Percentiles rank a stretch among this genome's conserved stretches.
phyloP scores from a whole-genome alignment of 1,140 invertebrate species.

The Drosophila teissieri region DNA sequence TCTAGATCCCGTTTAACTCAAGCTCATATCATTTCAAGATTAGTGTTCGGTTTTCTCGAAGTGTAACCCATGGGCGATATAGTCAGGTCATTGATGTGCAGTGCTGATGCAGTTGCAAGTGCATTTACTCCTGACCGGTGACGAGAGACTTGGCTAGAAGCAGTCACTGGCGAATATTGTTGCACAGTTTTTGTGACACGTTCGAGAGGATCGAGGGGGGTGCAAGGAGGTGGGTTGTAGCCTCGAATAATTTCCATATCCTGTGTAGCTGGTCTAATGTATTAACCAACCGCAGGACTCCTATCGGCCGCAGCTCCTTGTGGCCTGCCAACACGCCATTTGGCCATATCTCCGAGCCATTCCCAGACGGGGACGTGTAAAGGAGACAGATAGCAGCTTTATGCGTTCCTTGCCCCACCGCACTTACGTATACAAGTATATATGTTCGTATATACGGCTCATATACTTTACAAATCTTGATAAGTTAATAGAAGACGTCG shows the following conservation, averaged over 20 bases:
- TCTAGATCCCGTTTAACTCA: too few relatives aligned
- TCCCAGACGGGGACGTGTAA: constrained; percentile 57
- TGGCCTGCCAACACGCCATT: constrained; percentile 73
- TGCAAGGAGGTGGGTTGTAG: not conserved
- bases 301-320: constrained; percentile 36
- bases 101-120: constrained; percentile 35
- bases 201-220: not conserved
- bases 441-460: constrained; percentile 43
- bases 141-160: constrained; percentile 19
- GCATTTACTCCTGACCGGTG: constrained; percentile 48
- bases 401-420: constrained; percentile 52
- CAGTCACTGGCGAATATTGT: constrained; percentile 5
- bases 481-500: constrained; percentile 69
- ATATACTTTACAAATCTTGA: constrained; percentile 83
- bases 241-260: constrained; percentile 49
- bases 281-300: constrained; percentile 28
- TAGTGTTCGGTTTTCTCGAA: not conserved
- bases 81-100: constrained; percentile 27
- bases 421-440: not conserved
- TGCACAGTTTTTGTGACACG: constrained; percentile 31
- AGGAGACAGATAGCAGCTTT: constrained; percentile 77
- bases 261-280: constrained; percentile 41
- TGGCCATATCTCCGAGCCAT: constrained; percentile 54
- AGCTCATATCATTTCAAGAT: too few relatives aligned
- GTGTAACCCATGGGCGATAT: constrained; percentile 10